Evolutionary conservation across 2,113 vertebrate genomes (phyloP).

Genomic region (Otocyon megalotis): DNA sequence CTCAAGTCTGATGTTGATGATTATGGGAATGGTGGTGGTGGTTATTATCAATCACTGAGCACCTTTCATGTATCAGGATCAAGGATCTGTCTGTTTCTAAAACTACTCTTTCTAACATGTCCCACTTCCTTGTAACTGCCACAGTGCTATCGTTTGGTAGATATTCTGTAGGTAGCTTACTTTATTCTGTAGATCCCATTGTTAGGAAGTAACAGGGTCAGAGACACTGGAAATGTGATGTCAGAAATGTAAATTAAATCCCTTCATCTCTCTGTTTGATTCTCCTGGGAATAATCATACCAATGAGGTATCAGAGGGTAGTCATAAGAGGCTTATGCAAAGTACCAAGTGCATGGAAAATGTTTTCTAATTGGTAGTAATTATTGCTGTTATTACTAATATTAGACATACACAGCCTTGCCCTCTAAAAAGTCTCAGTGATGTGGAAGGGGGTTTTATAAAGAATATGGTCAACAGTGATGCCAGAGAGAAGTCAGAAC

Average conservation of each 20-base stretch:
- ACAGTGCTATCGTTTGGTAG: not conserved
- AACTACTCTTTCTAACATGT: not conserved
- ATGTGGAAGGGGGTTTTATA: not conserved
- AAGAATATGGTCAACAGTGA: not conserved
- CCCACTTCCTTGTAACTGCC: not conserved
- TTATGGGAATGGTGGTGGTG: too few species aligned
- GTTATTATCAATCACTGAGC: not conserved
- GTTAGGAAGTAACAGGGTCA: not conserved
- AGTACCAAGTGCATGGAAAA: not conserved
- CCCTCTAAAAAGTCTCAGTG: not conserved
- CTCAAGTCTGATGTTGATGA: not conserved
- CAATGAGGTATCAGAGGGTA: not conserved
- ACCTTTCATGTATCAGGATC: not conserved
- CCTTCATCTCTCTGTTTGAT: not conserved
- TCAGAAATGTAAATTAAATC: not conserved
- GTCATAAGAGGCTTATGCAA: not conserved
- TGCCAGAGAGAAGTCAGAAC: not conserved
- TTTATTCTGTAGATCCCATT: not conserved
- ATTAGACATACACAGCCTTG: not conserved
- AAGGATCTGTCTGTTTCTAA: slow-evolving; percentile 2
- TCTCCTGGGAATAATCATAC: not conserved
- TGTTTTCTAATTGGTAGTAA: not conserved
- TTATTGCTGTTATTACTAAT: not conserved
- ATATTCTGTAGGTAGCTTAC: not conserved
- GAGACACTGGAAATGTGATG: not conserved